phyloP scores from a whole-genome alignment of 2,888 invertebrate genomes.

The Stictocephala bisonia region DNA sequence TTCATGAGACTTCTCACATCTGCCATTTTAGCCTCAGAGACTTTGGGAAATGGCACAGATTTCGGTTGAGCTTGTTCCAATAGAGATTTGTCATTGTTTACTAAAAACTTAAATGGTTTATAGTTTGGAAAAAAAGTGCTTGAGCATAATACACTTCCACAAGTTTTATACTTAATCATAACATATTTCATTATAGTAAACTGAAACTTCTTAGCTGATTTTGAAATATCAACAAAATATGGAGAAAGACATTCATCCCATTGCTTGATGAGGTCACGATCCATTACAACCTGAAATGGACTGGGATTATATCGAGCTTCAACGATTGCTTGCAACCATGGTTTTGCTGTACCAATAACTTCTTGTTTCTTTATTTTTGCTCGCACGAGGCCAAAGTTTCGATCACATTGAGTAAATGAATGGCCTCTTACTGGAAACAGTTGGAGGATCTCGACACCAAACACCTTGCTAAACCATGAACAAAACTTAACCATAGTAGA shows the following conservation, averaged over 20 bases:
- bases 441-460: constrained; percentile 20
- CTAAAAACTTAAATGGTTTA: no score
- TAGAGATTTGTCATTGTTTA: no score
- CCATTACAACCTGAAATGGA: constrained; percentile 24
- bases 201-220: constrained; percentile 13
- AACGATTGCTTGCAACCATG: constrained; percentile 38
- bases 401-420: constrained; percentile 34
- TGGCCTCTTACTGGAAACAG: constrained; percentile 34
- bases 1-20: no score
- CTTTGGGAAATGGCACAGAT: no score
- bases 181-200: constrained; percentile 36
- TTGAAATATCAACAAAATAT: not conserved
- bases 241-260: constrained; percentile 34
- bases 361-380: constrained; percentile 32
- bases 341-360: constrained; percentile 41
- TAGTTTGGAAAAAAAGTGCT: not conserved
- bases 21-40: no score
- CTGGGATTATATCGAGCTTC: constrained; percentile 11
- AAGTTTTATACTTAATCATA: constrained; percentile 15
- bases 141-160: constrained; percentile 5
- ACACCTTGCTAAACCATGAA: constrained; percentile 12
- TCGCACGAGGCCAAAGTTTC: constrained; percentile 41
- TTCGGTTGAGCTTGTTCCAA: no score
- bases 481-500: constrained; percentile 36
- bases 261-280: constrained; percentile 15